Conservation (phyloP, 2,888 invertebrate genomes). For the Papilio protenor region DNA sequence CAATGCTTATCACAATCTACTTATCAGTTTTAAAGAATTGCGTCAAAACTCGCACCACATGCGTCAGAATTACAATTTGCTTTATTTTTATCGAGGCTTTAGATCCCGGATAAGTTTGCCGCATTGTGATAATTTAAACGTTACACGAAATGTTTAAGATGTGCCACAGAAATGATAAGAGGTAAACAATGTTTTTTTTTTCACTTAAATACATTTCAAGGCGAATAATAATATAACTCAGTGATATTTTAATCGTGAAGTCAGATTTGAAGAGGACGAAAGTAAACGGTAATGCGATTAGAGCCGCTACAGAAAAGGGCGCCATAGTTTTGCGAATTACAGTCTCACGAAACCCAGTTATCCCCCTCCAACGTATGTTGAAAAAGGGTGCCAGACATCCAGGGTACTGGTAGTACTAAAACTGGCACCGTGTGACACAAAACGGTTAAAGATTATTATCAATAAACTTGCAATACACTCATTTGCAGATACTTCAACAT, state of each 20-base stretch:
- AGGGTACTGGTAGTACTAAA: too few relatives aligned
- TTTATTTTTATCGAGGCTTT: conserved; percentile 55
- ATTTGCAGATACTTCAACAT: too few relatives aligned
- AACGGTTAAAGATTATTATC: too few relatives aligned
- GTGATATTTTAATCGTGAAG: neutral
- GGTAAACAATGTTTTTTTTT: conserved; percentile 16
- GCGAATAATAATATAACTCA: neutral
- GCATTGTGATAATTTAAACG: conserved; percentile 39
- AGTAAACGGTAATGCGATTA: neutral
- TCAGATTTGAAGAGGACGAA: neutral
- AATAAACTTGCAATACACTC: too few relatives aligned
- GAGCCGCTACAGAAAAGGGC: neutral
- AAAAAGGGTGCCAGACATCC: too few relatives aligned
- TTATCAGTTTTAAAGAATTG: conserved; percentile 63
- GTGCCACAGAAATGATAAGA: conserved; percentile 18
- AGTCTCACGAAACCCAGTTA: too few relatives aligned
- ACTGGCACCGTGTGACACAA: too few relatives aligned
- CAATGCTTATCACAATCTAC: conserved; percentile 56
- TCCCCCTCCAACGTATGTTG: too few relatives aligned
- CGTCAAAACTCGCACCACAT: conserved; percentile 62
- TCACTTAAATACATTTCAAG: conserved; percentile 18
- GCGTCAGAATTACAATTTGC: conserved; percentile 62
- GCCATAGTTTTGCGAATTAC: too few relatives aligned
- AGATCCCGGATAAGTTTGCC: conserved; percentile 47
- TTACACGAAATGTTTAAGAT: conserved; percentile 19